A percentile compares a stretch with the other conserved stretches of the same genome.
phyloP scores from a whole-genome alignment of 2,888 invertebrate species.

The Leucoptera coffeella region DNA sequence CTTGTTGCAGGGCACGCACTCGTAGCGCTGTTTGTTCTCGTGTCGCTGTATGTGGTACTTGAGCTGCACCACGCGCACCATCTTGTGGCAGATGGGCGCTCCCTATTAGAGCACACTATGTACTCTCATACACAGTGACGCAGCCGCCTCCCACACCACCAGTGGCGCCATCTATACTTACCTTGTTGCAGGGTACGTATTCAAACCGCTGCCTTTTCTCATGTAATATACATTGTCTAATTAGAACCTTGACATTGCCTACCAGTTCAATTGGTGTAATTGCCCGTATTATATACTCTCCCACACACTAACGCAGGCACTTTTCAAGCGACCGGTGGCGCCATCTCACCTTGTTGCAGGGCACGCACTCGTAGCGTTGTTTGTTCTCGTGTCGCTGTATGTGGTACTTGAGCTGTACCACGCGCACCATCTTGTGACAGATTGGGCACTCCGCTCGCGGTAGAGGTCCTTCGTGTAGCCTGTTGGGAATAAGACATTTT shows the following conservation, averaged over 20 bases:
- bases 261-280: too few relatives aligned
- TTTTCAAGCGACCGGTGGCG: too few relatives aligned
- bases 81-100: conserved; percentile 38
- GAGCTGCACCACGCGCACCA: conserved; percentile 29
- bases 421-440: conserved; percentile 34
- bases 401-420: conserved; percentile 35
- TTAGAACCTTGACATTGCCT: too few relatives aligned
- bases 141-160: too few relatives aligned
- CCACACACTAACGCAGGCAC: too few relatives aligned
- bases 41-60: conserved; percentile 35
- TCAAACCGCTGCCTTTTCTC: too few relatives aligned
- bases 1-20: conserved; percentile 27
- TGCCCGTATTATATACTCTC: too few relatives aligned
- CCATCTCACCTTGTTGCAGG: conserved; percentile 19
- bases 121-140: too few relatives aligned
- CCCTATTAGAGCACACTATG: too few relatives aligned
- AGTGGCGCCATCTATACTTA: too few relatives aligned
- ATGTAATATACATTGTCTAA: too few relatives aligned
- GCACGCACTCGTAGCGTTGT: conserved; percentile 20
- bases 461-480: conserved; percentile 33
- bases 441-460: conserved; percentile 29
- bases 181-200: too few relatives aligned
- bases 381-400: conserved; percentile 27
- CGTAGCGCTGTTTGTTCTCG: conserved; percentile 21
- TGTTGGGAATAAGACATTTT: conserved; percentile 8